Evolutionary conservation across 2,797 vertebrate genomes (phyloP).

Genomic region (Tadarida brasiliensis): DNA sequence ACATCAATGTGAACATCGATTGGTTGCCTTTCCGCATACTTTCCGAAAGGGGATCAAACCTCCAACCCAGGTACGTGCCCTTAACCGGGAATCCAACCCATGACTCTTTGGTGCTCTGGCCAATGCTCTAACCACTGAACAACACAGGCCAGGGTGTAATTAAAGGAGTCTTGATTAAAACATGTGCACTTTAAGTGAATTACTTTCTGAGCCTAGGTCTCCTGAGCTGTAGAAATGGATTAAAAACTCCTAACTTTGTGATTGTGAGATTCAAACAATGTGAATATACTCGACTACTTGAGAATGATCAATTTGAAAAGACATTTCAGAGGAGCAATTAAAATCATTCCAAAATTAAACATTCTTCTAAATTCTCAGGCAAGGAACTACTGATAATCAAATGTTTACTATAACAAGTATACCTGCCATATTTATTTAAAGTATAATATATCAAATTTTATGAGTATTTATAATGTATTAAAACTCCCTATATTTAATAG

Average conservation of each 20-base stretch:
- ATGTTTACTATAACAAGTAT: not conserved
- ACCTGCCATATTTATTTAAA: not conserved
- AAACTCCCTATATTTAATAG: not conserved
- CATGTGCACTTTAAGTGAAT: not conserved
- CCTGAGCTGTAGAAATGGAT: not conserved
- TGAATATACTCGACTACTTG: not conserved
- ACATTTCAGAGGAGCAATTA: constrained; percentile 17
- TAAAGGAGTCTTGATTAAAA: not conserved
- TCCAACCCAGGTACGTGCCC: too few species aligned
- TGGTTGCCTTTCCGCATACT: too few species aligned
- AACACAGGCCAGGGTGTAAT: not conserved
- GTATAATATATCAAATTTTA: not conserved
- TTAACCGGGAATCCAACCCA: too few species aligned
- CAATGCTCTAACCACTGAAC: too few species aligned
- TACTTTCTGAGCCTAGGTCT: not conserved
- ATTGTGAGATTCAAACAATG: not conserved
- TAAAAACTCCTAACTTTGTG: not conserved
- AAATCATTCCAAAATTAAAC: not conserved
- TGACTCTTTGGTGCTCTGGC: too few species aligned
- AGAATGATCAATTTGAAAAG: not conserved
- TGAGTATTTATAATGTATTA: not conserved
- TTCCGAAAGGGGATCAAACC: too few species aligned
- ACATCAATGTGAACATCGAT: too few species aligned
- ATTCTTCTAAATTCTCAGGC: not conserved
- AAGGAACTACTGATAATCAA: not conserved